A percentile compares a stretch with the other conserved stretches of the same genome.
These are phyloP conservation scores for Anoplophora glabripennis DNA, from an alignment of 1,140 invertebrate species.

Conservation along the genomic window DNA sequence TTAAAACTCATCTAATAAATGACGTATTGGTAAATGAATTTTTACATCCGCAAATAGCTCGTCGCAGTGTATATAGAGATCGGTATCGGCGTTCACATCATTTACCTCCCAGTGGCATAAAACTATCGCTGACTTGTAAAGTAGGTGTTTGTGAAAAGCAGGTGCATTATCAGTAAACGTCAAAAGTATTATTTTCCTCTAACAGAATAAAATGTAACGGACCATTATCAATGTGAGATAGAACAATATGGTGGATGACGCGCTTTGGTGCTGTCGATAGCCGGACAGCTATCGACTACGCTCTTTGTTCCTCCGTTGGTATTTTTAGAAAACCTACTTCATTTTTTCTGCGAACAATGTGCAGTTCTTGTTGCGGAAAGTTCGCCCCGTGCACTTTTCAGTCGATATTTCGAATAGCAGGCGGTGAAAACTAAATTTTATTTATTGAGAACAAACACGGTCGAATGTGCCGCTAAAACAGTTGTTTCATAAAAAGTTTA, in stretches of 20 bases:
- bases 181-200: conserved; percentile 12
- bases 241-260: conserved; percentile 6
- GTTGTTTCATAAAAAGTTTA: too few species aligned
- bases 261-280: conserved; percentile 7
- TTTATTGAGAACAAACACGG: too few species aligned
- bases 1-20: too few species aligned
- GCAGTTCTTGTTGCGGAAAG: too few species aligned
- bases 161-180: conserved; percentile 9
- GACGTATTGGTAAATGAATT: too few species aligned
- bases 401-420: too few species aligned
- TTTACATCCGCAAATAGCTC: neutral
- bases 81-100: conserved; percentile 1
- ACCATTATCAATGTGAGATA: conserved; percentile 6
- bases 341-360: neutral
- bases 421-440: too few species aligned
- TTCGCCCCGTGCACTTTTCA: too few species aligned
- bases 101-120: neutral
- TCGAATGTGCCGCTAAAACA: too few species aligned
- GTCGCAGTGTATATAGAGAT: neutral
- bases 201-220: conserved; percentile 10
- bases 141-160: conserved; percentile 8
- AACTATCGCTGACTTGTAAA: conserved; percentile 1
- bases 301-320: conserved; percentile 2
- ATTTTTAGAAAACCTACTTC: conserved; percentile 5
- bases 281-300: neutral